A percentile compares a stretch with the other conserved stretches of the same genome.
Conservation (phyloP, 2,113 vertebrate species). For the Conger conger region DNA sequence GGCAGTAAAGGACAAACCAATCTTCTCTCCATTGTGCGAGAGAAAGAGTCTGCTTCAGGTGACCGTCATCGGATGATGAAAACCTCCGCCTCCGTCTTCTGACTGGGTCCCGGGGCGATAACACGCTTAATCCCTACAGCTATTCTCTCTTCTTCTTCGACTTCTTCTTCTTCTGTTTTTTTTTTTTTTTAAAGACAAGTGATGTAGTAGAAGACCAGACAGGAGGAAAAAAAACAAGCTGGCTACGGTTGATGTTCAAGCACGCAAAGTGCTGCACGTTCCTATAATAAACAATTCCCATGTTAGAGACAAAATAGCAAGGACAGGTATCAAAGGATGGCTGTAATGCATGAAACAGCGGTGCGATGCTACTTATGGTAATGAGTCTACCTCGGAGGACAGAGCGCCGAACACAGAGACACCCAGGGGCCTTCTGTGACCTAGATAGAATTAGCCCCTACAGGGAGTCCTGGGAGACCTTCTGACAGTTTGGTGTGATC, state of each 20-base stretch:
- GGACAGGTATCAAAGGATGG: conserved; percentile 21
- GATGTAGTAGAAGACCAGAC: not conserved
- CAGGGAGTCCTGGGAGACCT: conserved; percentile 9
- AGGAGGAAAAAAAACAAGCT: not conserved
- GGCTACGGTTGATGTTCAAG: not conserved
- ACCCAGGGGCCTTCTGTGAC: conserved; percentile 25
- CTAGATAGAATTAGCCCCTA: conserved; percentile 22
- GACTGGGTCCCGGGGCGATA: not conserved
- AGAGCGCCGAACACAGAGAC: not conserved
- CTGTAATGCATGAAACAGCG: not conserved
- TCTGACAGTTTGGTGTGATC: not conserved
- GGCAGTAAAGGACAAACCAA: not conserved
- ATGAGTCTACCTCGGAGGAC: not conserved
- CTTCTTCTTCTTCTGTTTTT: too few relatives aligned
- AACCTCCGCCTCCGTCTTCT: not conserved
- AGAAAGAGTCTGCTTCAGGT: not conserved
- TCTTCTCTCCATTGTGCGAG: not conserved
- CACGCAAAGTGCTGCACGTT: not conserved
- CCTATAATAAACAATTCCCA: conserved; percentile 11
- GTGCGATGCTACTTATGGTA: not conserved
- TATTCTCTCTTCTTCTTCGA: not conserved
- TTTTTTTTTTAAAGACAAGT: not conserved
- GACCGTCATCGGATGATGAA: not conserved
- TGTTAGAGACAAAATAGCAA: not conserved
- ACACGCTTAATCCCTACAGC: conserved; percentile 12